Percentiles rank a stretch among this genome's conserved stretches.
These are phyloP conservation scores for Siniperca undulata DNA, from an alignment of 2,797 vertebrate species.

Conservation along the genomic window DNA sequence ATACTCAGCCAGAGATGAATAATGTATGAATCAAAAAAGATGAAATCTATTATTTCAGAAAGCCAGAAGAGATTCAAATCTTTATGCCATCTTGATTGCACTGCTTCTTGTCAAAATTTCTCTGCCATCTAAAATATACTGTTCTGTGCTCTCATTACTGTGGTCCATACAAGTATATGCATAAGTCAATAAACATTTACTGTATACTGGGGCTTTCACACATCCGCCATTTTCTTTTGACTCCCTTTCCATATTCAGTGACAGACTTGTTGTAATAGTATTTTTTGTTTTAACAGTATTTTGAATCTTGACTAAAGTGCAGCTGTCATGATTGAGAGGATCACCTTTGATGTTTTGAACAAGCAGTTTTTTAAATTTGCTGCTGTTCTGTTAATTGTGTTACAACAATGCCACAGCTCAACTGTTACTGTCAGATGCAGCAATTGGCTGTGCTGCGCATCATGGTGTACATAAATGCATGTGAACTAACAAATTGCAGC, in stretches of 20 bases:
- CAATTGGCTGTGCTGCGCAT: slow-evolving; percentile 1
- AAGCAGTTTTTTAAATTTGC: slow-evolving; percentile 9
- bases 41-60: neutral
- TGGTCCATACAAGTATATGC: neutral
- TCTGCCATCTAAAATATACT: neutral
- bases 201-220: slow-evolving; percentile 3
- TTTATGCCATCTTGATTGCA: neutral
- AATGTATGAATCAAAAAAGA: slow-evolving; percentile 12
- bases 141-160: neutral
- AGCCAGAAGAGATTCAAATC: neutral
- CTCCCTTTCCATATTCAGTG: neutral
- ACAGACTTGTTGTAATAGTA: neutral
- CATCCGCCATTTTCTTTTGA: neutral
- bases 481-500: slow-evolving; percentile 34
- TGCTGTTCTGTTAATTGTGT: slow-evolving; percentile 17
- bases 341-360: slow-evolving; percentile 11
- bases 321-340: slow-evolving; percentile 1
- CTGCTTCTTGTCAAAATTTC: neutral
- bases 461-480: slow-evolving; percentile 18
- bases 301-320: slow-evolving; percentile 15
- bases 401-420: slow-evolving; percentile 19
- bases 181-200: neutral
- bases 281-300: neutral
- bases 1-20: neutral
- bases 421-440: slow-evolving; percentile 3